Base-by-base conservation (phyloP, 2,888 invertebrate genomes). In the Phlogophora meticulosa region DNA sequence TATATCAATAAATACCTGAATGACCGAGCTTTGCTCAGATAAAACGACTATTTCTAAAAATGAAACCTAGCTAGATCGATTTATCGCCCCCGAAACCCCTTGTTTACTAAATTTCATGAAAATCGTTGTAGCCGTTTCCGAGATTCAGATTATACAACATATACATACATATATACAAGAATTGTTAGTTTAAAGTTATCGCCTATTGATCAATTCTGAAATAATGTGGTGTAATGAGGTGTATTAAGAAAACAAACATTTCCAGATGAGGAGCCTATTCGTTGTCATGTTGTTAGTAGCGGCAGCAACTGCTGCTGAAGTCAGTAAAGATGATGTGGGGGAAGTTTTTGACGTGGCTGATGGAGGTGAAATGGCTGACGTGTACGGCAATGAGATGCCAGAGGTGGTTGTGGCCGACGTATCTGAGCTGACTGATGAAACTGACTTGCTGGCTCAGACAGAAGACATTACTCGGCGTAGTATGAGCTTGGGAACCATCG, bases 261-360 rank as follows among this genome's bases (percentile, higher is more conserved):
- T 72, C 10, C 40, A 73, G 72, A 72, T 72, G 72, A 60, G 57
- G 48, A 61, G 32, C 28, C 24, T 48, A 20, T 3, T 72, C 15
- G 24, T 73, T 10, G 34, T 62, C 7, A 28, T 56, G 28, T 32
- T 73, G 17, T 43, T 73, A 48, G 73, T 53, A 46, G 73, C 22
- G 20, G 57, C 49, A 58, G 68, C 68, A 28, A 24, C 57, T 36
- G 73, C 57, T 24, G 32, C 68, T 40, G 51, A 43, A 28, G 28
- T 68, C 13, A 22, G 36, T 34, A 51, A 59, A 42, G 53, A 43
- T 22, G 28, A 69, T 5, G n/a, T 28, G 15, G 49, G 11, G 13
- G 28, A 15, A 4, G n/a, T 56, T 13, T 11, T 9, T 10, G 56
- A 48, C 7, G 34, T 0, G n/a, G 28, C 7, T 67, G 45, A 64